Base-by-base conservation (phyloP, 1,140 invertebrate species). In the Pararge aegeria region DNA sequence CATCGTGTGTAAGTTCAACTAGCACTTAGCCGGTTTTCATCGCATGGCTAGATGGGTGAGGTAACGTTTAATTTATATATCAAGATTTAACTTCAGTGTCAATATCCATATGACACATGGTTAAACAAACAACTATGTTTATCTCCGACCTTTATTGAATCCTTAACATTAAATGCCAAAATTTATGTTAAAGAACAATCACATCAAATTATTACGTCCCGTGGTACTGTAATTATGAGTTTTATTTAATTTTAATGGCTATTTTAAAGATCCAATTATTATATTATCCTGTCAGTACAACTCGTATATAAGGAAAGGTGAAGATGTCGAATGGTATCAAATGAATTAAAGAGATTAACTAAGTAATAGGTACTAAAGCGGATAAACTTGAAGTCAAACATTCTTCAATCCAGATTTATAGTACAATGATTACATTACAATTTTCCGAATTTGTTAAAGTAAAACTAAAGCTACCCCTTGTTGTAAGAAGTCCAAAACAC, bases 271-370 rank as follows among this genome's bases (percentile, higher is more conserved):
- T 12, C 10, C 42, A 20, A 46, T 46, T 46, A 46, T 46, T 7
- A 12, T 16, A 46, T 46, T 46, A 46, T 20, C 42, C 10, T 20
- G 42, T 21, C 42, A 46, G 42, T 18, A 46, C 42, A 1, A 46
- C 18, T 18, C 42, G 18, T 46, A 46, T 20, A 46, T 15, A 12
- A 1, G 19, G 42, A 20, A 46, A 46, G 42, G 42, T 46, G 42
- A 20, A 20, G 5, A 20, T 20, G 19, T 20, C 42, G 42, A 46
- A 20, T 15, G 10, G 13, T 18, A 46, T 46, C 30, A 34, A 34
- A 34, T 10, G 2, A 34, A 12, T 34, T 12, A 34, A 12, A 6
- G 30, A 34, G 30, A 34, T 34, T n/a, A 34, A 1, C 3, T 12
- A n/a, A 34, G n/a, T 7, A 1, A 10, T 34, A 34, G 30, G n/a